Evolutionary conservation across 2,888 invertebrate genomes (phyloP).

Genomic region (Muscina levida): DNA sequence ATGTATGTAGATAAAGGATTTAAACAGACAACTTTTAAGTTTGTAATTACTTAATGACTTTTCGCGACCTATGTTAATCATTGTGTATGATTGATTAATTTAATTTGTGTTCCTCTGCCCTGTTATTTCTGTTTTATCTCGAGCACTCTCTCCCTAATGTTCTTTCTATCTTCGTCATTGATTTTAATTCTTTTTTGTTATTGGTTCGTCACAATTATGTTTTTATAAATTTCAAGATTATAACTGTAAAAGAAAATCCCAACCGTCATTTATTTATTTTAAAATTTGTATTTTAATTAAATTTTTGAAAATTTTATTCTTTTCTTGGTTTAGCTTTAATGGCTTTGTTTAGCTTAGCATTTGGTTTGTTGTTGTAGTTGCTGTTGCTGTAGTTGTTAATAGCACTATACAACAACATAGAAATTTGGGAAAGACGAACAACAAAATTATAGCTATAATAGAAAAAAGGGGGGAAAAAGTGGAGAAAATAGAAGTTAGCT

Average conservation of each 20-base stretch:
- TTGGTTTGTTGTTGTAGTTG: constrained; percentile 5
- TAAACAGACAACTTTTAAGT: not conserved
- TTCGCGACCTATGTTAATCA: not conserved
- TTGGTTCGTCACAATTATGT: constrained; percentile 36
- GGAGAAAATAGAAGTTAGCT: no score
- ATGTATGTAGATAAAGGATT: not conserved
- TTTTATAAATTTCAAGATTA: constrained; percentile 33
- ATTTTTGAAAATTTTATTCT: not conserved
- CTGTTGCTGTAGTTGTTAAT: no score
- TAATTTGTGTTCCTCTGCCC: no score
- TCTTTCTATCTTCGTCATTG: not conserved
- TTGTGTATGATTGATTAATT: constrained; percentile 2
- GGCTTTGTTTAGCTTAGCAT: not conserved
- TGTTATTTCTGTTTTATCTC: not conserved
- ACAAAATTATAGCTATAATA: no score
- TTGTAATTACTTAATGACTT: not conserved
- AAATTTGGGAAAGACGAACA: no score
- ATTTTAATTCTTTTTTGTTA: no score
- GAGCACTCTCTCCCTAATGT: not conserved
- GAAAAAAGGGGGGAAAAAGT: no score
- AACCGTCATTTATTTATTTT: constrained; percentile 46
- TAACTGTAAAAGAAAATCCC: constrained; percentile 53
- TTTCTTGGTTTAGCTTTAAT: not conserved
- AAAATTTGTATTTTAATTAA: constrained; percentile 1
- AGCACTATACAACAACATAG: no score